Conservation (phyloP, 2,888 invertebrate genomes). For the Syrphus vitripennis region DNA sequence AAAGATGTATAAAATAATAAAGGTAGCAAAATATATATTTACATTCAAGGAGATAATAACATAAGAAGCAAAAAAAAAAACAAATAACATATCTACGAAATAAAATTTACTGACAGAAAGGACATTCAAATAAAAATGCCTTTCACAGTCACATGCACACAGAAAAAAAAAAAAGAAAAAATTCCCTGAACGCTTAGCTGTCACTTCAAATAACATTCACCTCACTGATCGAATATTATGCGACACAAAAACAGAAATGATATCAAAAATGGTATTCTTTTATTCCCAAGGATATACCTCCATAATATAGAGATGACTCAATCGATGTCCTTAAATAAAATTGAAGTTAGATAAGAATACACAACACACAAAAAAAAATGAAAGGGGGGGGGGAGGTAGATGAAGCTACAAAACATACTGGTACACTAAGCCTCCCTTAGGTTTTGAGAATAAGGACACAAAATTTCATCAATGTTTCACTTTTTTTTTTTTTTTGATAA, state of each 20-base stretch:
- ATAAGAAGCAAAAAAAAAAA: not conserved
- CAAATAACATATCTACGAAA: not conserved
- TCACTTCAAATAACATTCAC: constrained; percentile 71
- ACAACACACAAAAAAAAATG: not conserved
- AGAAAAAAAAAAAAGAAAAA: not conserved
- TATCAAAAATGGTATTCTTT: constrained; percentile 53
- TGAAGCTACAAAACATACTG: constrained; percentile 1
- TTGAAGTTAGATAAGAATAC: constrained; percentile 7
- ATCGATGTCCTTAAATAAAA: constrained; percentile 32
- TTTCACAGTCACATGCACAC: constrained; percentile 8
- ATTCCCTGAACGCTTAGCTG: constrained; percentile 41
- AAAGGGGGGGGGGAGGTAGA: not conserved
- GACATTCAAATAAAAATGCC: constrained; percentile 32
- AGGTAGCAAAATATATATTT: constrained; percentile 20
- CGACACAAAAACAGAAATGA: constrained; percentile 57
- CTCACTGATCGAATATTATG: constrained; percentile 67
- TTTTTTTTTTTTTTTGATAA: constrained; percentile 1
- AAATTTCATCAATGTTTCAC: constrained; percentile 34
- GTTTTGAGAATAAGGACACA: constrained; percentile 20
- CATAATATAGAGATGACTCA: not conserved
- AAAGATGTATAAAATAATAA: not conserved
- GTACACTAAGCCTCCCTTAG: constrained; percentile 31
- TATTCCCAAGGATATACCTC: constrained; percentile 33
- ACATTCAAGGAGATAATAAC: constrained; percentile 24
- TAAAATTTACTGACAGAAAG: constrained; percentile 10